Conservation (phyloP, 2,113 vertebrate genomes). For the human (Homo sapiens) region GRCh38 chr11:79270001-79270500, state of each 20-base stretch:
- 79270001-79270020: not conserved
- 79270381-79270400: not conserved
- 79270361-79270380: not conserved
- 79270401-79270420: not conserved
- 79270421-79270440: not conserved
- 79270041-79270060: not conserved
- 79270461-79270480: not conserved
- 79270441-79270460: not conserved
- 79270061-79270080: not conserved
- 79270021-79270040: not conserved
- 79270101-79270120: not conserved
- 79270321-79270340: not conserved
- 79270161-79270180: not conserved
- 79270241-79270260: not conserved
- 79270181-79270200: not conserved
- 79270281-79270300: not conserved
- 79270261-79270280: rapidly evolving
- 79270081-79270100: rapidly evolving
- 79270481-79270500: not conserved
- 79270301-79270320: not conserved
- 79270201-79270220: not conserved
- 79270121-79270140: not conserved
- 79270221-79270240: not conserved
- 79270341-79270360: not conserved
- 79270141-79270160: not conserved